phyloP scores from a whole-genome alignment of 2,113 vertebrate genomes.

The Nycticebus coucang region DNA sequence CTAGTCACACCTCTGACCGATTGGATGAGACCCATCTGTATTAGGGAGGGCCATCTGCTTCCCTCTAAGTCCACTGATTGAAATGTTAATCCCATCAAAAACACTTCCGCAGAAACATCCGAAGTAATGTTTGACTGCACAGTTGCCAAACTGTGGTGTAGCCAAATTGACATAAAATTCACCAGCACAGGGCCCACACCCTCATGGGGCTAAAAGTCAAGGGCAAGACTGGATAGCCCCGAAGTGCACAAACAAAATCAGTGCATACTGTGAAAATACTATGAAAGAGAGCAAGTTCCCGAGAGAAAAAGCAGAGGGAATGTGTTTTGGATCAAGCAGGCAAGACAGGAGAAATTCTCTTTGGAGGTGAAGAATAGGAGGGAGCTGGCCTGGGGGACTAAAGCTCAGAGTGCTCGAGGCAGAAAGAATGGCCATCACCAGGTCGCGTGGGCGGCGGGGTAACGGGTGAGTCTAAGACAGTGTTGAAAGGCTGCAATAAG shows the following conservation, averaged over 20 bases:
- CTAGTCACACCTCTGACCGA: neutral
- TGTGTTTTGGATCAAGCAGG: neutral
- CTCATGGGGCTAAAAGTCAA: neutral
- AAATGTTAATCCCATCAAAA: neutral
- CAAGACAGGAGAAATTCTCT: neutral
- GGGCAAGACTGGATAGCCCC: neutral
- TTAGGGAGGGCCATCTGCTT: neutral
- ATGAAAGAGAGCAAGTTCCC: neutral
- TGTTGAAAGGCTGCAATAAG: neutral
- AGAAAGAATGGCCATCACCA: neutral
- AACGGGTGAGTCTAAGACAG: neutral
- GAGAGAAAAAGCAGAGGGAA: neutral
- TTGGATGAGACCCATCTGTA: neutral
- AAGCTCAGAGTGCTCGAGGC: neutral
- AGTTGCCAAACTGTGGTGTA: neutral
- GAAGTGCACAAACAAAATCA: neutral
- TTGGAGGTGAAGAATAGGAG: neutral
- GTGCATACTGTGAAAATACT: neutral
- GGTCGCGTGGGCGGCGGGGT: neutral
- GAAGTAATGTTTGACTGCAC: neutral
- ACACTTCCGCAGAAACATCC: neutral
- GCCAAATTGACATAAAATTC: neutral
- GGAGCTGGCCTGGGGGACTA: accelerated
- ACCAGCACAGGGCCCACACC: no score
- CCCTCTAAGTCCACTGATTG: neutral